Evolutionary conservation across 1,140 invertebrate genomes (phyloP).

Genomic region (Chironomus tepperi): DNA sequence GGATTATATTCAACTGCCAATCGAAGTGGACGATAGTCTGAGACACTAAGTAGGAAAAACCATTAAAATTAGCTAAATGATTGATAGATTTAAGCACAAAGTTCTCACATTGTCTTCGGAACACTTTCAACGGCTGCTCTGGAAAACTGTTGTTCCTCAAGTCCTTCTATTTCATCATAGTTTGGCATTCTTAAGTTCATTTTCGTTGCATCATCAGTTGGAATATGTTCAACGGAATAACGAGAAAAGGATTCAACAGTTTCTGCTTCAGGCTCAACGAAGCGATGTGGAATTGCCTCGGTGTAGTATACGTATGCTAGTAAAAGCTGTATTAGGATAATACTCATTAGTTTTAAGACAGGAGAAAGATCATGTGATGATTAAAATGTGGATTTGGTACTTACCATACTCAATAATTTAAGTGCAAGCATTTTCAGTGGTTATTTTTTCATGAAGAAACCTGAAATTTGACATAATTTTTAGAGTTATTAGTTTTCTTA

Average conservation of each 20-base stretch:
- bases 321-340: background rate
- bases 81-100: slow-evolving; percentile 26
- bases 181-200: background rate
- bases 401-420: background rate
- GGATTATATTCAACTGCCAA: slow-evolving; percentile 50
- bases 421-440: background rate
- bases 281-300: background rate
- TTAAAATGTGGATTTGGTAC: background rate
- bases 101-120: slow-evolving; percentile 31
- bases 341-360: too few species aligned
- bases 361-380: too few species aligned
- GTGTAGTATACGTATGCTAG: background rate
- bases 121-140: slow-evolving; percentile 48
- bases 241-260: background rate
- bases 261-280: background rate
- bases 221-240: background rate
- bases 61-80: too few species aligned
- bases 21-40: slow-evolving; percentile 44
- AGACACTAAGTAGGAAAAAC: slow-evolving; percentile 31
- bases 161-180: slow-evolving; percentile 27
- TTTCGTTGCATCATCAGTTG: background rate
- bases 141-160: slow-evolving; percentile 40
- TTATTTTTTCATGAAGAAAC: background rate
- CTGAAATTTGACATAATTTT: too few species aligned
- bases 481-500: too few species aligned